Evolutionary conservation across 1,140 invertebrate genomes (phyloP), one percentile per base, ranked within the genome.

Genomic region (Lordiphosa mommai): DNA sequence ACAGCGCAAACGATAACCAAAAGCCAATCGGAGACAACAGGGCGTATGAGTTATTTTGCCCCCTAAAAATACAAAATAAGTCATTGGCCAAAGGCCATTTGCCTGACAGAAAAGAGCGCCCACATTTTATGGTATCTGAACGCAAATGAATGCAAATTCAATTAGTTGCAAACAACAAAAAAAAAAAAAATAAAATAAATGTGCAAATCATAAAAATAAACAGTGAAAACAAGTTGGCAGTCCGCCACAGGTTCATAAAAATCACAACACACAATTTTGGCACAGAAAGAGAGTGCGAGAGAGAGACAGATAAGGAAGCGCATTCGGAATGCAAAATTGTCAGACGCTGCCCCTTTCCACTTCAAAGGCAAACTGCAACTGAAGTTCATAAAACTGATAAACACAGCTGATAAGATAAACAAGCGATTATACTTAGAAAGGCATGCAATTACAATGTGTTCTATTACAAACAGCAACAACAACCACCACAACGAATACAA

Each of bases 381-480:
- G 12, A 16, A 17, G 40, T 36, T 67, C 37, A 46, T 43, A 44
- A 43, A 40, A 57, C 53, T 72, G 74, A 85, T 69, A 68, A 79
- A 27, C 23, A 27, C 23, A 7, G 51, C 67, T 40, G 66, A 71
- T 67, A 67, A 67, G 63, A 67, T 67, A 67, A 58, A 58, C 49
- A 47, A 58, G 55, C 58, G 63, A 72, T 79, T 84, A 27, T 52
- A 65, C 43, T 57, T 23, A 66, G 43, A 66, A 23, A 29, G 41
- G 33, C 48, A 65, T 80, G 67, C 61, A 61, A 68, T 72, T 76
- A 77, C 57, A 67, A 44, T 32, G 23, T 27, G 23, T 27, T 27
- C 23, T 27, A 27, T 27, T 27, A 6, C 23, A 6, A 27, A 27
- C 23, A 27, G 6, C 20, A 17, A 12, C 60, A 32, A 66, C 3